Evolutionary conservation across 2,113 vertebrate species (phyloP), one percentile per base, ranked within the genome.

Genomic region (Sterrhoptilus dennistouni): DNA sequence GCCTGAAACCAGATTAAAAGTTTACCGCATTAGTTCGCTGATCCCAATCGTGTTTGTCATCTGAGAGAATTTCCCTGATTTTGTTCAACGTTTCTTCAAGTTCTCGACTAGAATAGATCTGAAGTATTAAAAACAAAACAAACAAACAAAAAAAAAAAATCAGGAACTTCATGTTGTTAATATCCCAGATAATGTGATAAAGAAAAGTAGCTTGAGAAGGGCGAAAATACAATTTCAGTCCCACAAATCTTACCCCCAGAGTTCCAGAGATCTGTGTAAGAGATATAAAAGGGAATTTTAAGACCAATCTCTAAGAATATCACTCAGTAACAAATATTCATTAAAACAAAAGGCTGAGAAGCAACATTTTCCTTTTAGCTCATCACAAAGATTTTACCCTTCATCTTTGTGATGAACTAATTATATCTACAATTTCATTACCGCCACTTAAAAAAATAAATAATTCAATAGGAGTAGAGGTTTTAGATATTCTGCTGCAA

Each of bases 1-100:
- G 22, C 12, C 8, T 14, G 11, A 94, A n/a, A 75, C 9, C 56
- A 85, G 47, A 40, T 12, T 20, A 61, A 53, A 93, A 33, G 87
- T 95, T 97, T 98, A 99, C 99, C 91, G 99, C 99, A 36, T 38
- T 98, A 77, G 98, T 97, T 97, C 99, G 98, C 84, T 99, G 99
- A 98, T 99, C 99, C 99, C 99, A 99, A 95, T 99, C 99, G 12
- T 99, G 99, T 96, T 99, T 99, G 97, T 99, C 99, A 94, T 99
- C 99, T 20, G 99, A 99, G 78, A 99, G 98, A 95, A 99, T 98
- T 97, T 99, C 99, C 90, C 99, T 98, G 97, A 99, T 99, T 98
- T 99, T 99, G 97, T 99, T 99, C 94, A 99, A 97, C 35, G 99
- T 99, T 97, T 99, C 99, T 98, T 99, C 99, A 86, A 99, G 98